Percentiles rank a stretch among this genome's conserved stretches.
Evolutionary conservation across 2,888 invertebrate species (phyloP).

Genomic region (Agriotes lineatus): DNA sequence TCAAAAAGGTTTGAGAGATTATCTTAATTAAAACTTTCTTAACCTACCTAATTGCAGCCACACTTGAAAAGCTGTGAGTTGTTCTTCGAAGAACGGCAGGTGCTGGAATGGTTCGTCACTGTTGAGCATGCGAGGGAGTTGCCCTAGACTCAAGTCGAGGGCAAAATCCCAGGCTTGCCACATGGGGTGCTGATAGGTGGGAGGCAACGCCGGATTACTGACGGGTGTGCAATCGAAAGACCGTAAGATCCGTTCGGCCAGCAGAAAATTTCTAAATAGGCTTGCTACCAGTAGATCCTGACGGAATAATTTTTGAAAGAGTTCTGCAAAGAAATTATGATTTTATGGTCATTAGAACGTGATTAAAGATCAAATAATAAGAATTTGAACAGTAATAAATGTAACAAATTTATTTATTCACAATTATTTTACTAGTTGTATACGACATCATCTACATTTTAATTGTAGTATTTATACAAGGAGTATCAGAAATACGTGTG

Average conservation of each 20-base stretch:
- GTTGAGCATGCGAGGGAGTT: slow-evolving; percentile 83
- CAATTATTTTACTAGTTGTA: background rate
- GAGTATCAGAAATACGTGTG: too few relatives aligned
- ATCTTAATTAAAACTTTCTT: background rate
- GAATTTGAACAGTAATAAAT: background rate
- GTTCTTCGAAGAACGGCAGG: slow-evolving; percentile 96
- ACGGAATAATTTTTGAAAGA: slow-evolving; percentile 96
- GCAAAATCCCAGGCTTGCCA: slow-evolving; percentile 99
- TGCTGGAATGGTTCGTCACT: slow-evolving; percentile 75
- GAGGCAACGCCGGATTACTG: slow-evolving; percentile 90
- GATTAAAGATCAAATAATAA: too few relatives aligned
- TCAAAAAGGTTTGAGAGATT: background rate
- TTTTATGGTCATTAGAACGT: background rate
- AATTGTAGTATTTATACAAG: too few relatives aligned
- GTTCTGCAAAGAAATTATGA: slow-evolving; percentile 73
- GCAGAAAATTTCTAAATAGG: slow-evolving; percentile 94
- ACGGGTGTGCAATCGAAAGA: slow-evolving; percentile 98
- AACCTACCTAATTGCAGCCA: slow-evolving; percentile 84
- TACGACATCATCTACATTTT: too few relatives aligned
- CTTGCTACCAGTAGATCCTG: slow-evolving; percentile 99
- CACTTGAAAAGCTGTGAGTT: slow-evolving; percentile 96
- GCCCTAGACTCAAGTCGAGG: slow-evolving; percentile 92
- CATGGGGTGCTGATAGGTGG: slow-evolving; percentile 91
- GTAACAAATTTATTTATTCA: background rate
- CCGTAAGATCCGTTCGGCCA: slow-evolving; percentile 95